phyloP scores from a whole-genome alignment of 2,113 vertebrate species.

The Cochlearius cochlearius region DNA sequence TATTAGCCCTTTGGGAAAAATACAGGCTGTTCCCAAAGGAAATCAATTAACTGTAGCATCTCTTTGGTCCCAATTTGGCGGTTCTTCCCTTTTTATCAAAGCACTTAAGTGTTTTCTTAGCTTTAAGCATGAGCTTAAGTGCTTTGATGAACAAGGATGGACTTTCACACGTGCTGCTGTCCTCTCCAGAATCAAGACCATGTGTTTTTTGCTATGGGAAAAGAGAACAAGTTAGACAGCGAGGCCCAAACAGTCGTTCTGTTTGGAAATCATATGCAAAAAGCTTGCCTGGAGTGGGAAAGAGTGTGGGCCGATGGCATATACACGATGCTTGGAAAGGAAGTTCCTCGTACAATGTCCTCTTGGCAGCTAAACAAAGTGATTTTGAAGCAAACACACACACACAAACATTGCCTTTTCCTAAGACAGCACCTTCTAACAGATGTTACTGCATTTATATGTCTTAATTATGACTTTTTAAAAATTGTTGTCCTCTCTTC shows the following conservation, averaged over 20 bases:
- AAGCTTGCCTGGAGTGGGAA: neutral
- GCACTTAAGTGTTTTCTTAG: constrained; percentile 25
- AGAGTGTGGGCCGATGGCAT: neutral
- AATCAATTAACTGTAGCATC: constrained; percentile 46
- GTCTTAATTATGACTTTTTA: neutral
- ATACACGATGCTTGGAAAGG: neutral
- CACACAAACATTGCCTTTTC: neutral
- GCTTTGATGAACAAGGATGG: constrained; percentile 3
- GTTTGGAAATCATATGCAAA: neutral
- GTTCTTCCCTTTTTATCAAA: constrained; percentile 13
- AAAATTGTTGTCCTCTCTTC: neutral
- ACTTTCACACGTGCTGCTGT: neutral
- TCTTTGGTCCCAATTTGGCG: neutral
- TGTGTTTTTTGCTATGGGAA: neutral
- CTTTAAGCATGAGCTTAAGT: neutral
- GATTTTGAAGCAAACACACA: constrained; percentile 2
- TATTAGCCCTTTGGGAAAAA: neutral
- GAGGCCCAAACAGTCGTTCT: neutral
- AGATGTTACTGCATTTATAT: neutral
- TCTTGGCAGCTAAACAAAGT: constrained; percentile 11
- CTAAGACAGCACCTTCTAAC: neutral
- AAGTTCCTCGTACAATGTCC: neutral
- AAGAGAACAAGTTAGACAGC: neutral
- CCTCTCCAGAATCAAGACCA: neutral
- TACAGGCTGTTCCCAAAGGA: constrained; percentile 29